A percentile compares a stretch with the other conserved stretches of the same genome.
phyloP scores from a whole-genome alignment of 1,140 invertebrate genomes.

The Trichonephila clavipes region DNA sequence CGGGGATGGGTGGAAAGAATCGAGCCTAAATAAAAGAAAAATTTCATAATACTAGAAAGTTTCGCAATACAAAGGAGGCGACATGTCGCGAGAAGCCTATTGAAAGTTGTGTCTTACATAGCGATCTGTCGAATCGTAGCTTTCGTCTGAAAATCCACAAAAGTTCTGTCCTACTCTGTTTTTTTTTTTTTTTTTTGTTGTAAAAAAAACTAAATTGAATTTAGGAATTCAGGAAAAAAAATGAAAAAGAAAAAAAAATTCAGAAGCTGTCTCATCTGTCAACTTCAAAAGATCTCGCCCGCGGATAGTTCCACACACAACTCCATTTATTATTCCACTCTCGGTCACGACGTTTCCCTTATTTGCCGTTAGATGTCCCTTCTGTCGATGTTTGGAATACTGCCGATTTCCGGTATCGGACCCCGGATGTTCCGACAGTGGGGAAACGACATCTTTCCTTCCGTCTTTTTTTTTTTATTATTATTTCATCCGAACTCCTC shows the following conservation, averaged over 20 bases:
- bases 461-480: background rate
- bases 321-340: background rate
- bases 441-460: conserved; percentile 55
- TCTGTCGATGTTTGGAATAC: background rate
- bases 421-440: conserved; percentile 46
- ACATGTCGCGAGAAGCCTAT: background rate
- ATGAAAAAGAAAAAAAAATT: background rate
- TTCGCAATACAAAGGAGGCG: too few relatives aligned
- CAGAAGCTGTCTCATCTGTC: background rate
- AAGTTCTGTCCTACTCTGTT: background rate
- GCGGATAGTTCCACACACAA: background rate
- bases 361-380: conserved; percentile 42
- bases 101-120: background rate
- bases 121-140: background rate
- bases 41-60: too few relatives aligned
- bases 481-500: background rate
- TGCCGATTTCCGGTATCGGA: conserved; percentile 59
- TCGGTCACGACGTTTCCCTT: background rate
- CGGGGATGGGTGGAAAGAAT: too few relatives aligned
- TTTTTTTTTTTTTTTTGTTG: conserved; percentile 9
- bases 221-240: conserved; percentile 30
- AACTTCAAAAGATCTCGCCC: background rate
- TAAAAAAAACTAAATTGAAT: conserved; percentile 2
- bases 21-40: too few relatives aligned
- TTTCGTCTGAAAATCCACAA: background rate